Evolutionary conservation across 1,140 invertebrate genomes (phyloP).

Genomic region (Drosophila elegans): DNA sequence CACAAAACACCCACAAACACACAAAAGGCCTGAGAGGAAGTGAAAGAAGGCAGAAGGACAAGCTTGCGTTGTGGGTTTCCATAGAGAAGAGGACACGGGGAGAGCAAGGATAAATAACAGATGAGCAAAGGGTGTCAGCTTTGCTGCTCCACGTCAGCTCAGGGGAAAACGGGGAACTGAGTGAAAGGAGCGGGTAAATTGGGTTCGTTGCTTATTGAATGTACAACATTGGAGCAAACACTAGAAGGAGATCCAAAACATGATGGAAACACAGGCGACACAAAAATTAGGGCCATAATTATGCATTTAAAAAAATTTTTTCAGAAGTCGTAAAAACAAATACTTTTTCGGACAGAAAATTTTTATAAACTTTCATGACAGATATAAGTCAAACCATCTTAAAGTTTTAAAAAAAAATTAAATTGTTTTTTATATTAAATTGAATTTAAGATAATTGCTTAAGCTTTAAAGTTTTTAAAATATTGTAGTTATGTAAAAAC

Average conservation of each 20-base stretch:
- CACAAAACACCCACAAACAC: slow-evolving; percentile 6
- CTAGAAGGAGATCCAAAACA: slow-evolving; percentile 19
- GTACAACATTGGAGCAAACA: slow-evolving; percentile 62
- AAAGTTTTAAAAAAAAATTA: too few species aligned
- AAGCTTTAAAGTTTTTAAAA: too few species aligned
- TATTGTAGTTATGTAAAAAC: too few species aligned
- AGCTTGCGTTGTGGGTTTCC: slow-evolving; percentile 24
- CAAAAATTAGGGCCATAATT: background rate
- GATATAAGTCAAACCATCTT: too few species aligned
- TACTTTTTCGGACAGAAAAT: too few species aligned
- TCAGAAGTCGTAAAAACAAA: too few species aligned
- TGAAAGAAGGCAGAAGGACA: slow-evolving; percentile 17
- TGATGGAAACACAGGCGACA: slow-evolving; percentile 42
- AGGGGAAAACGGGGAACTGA: slow-evolving; percentile 9
- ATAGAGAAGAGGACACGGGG: background rate
- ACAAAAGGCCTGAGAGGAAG: slow-evolving; percentile 24
- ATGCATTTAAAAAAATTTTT: too few species aligned
- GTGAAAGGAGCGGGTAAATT: slow-evolving; percentile 25
- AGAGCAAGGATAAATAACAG: slow-evolving; percentile 63
- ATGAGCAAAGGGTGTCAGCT: slow-evolving; percentile 74
- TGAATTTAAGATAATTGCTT: too few species aligned
- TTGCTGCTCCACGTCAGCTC: slow-evolving; percentile 18
- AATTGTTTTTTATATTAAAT: too few species aligned
- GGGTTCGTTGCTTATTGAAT: slow-evolving; percentile 67
- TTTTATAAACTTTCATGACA: too few species aligned